phyloP scores from a whole-genome alignment of 1,140 invertebrate species.

The Vanessa tameamea region DNA sequence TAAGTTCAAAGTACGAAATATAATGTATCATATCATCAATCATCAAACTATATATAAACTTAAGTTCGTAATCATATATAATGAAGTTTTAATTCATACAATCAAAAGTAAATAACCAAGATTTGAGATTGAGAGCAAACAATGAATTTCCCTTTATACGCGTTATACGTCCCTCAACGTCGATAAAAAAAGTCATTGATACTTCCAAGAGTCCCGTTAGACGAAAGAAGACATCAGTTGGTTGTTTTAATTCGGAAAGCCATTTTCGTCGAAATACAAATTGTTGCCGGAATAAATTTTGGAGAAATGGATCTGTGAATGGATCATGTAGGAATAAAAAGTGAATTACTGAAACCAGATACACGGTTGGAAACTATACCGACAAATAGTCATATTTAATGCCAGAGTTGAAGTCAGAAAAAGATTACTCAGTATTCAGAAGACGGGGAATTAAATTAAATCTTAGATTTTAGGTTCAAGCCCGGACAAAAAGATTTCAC shows the following conservation, averaged over 20 bases:
- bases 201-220: slow-evolving; percentile 3
- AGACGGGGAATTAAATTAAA: too few relatives aligned
- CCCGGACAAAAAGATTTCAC: too few relatives aligned
- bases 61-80: too few relatives aligned
- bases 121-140: background rate
- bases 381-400: too few relatives aligned
- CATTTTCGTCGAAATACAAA: background rate
- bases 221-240: slow-evolving; percentile 2
- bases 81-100: too few relatives aligned
- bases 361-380: background rate
- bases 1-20: too few relatives aligned
- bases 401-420: too few relatives aligned
- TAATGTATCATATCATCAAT: too few relatives aligned
- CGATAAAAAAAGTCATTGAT: slow-evolving; percentile 31
- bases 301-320: background rate
- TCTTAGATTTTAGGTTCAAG: too few relatives aligned
- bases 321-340: background rate
- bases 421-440: too few relatives aligned
- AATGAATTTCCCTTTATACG: slow-evolving; percentile 22
- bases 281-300: background rate
- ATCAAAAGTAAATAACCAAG: background rate
- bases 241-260: slow-evolving; percentile 23
- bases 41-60: too few relatives aligned
- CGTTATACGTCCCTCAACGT: slow-evolving; percentile 23
- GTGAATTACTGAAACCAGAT: background rate